Percentiles rank a stretch among this genome's conserved stretches.
These are phyloP conservation scores for Zoanthus solanderi DNA, from an alignment of 92 coral and sea anemone species.

Conservation along the genomic window DNA sequence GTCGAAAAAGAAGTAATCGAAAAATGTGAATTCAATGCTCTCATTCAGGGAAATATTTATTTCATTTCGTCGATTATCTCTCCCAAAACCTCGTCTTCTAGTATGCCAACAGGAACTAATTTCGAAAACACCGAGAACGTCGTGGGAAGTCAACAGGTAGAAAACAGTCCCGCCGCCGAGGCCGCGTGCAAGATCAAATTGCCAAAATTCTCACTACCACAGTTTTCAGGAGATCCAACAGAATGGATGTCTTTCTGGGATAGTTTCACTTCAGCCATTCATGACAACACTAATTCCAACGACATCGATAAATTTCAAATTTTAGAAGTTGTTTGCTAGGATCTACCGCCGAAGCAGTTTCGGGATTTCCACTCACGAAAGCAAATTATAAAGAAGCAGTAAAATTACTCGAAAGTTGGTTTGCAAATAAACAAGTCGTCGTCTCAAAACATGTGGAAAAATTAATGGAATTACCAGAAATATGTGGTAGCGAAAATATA, in stretches of 20 bases:
- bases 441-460: constrained; percentile 28
- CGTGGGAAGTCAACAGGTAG: not conserved
- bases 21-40: not conserved
- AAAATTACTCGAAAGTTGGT: constrained; percentile 34
- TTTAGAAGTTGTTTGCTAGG: constrained; percentile 21
- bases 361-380: constrained; percentile 30
- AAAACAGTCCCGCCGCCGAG: too few species aligned
- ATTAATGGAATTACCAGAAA: constrained; percentile 20
- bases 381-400: constrained; percentile 53
- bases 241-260: constrained; percentile 56
- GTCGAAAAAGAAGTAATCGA: not conserved
- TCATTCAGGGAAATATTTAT: not conserved
- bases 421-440: constrained; percentile 39
- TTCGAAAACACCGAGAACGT: not conserved
- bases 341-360: constrained; percentile 46
- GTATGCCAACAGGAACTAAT: not conserved
- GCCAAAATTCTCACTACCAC: not conserved
- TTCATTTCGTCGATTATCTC: not conserved
- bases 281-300: constrained; percentile 12
- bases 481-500: not conserved
- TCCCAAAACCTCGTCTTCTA: not conserved
- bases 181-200: not conserved
- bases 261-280: constrained; percentile 45
- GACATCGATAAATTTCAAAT: constrained; percentile 52
- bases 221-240: not conserved